Evolutionary conservation across 2,113 vertebrate species (phyloP).

Genomic region (Ammodytes marinus): DNA sequence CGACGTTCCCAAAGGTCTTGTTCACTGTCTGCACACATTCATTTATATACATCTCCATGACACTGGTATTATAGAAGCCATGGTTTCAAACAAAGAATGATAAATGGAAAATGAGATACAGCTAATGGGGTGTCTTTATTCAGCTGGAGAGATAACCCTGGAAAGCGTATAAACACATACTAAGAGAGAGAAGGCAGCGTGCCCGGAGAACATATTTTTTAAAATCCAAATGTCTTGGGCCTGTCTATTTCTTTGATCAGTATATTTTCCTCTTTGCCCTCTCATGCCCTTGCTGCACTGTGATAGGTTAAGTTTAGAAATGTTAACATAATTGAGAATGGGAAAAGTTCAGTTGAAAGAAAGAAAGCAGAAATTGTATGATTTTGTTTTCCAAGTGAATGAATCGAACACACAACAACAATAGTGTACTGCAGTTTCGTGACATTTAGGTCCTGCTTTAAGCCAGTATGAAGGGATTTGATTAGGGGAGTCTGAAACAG

Average conservation of each 20-base stretch:
- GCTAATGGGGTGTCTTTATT: constrained; percentile 1
- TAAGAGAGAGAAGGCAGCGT: not conserved
- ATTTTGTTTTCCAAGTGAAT: not conserved
- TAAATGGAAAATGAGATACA: constrained; percentile 8
- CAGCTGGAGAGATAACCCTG: not conserved
- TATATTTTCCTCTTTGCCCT: not conserved
- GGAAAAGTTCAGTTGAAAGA: not conserved
- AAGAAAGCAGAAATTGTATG: not conserved
- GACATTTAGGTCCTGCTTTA: not conserved
- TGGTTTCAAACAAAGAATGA: constrained; percentile 20
- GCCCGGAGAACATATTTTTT: not conserved
- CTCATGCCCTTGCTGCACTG: not conserved
- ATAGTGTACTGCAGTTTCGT: not conserved
- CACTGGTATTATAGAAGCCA: not conserved
- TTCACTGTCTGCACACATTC: not conserved
- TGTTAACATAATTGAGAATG: not conserved
- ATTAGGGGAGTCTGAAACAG: not conserved
- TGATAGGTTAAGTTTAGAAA: not conserved
- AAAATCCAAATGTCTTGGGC: not conserved
- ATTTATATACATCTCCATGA: not conserved
- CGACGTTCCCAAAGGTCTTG: not conserved
- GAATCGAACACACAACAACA: not conserved
- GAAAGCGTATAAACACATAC: not conserved
- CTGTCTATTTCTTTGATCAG: not conserved
- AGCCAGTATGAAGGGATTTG: not conserved